phyloP scores from a whole-genome alignment of 2,113 vertebrate species.

The Gallinago media region DNA sequence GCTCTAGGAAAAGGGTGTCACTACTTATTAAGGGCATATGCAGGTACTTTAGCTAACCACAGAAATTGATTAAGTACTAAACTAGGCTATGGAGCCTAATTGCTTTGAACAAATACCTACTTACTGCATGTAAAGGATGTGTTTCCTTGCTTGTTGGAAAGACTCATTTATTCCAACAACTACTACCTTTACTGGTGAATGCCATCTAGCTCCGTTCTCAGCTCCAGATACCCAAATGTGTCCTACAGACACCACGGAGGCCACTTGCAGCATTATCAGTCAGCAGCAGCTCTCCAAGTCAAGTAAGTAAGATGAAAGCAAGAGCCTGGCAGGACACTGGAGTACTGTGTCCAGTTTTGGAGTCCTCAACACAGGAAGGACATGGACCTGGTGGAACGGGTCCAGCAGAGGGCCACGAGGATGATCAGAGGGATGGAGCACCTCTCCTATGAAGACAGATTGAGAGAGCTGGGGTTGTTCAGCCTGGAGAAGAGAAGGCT shows the following conservation, averaged over 20 bases:
- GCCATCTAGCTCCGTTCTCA: background rate
- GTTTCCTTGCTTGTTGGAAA: background rate
- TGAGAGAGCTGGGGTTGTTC: no score
- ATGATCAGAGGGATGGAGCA: no score
- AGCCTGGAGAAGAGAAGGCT: no score
- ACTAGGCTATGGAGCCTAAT: constrained; percentile 29
- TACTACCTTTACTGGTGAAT: background rate
- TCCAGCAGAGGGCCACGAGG: no score
- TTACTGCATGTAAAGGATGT: background rate
- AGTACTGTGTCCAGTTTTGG: no score
- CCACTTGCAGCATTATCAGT: background rate
- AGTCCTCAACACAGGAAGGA: no score
- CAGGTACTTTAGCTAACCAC: constrained; percentile 12
- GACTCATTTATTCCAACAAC: background rate
- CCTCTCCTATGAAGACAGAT: no score
- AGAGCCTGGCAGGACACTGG: no score
- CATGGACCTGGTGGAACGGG: no score
- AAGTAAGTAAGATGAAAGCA: accelerated
- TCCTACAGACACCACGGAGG: background rate
- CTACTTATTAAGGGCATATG: constrained; percentile 57
- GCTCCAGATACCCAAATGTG: background rate
- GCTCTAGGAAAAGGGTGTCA: constrained; percentile 71
- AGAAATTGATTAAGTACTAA: constrained; percentile 31
- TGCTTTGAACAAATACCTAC: constrained; percentile 53
- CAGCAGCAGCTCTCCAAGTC: background rate